phyloP scores from a whole-genome alignment of 2,797 vertebrate species.

The Sciurus vulgaris region DNA sequence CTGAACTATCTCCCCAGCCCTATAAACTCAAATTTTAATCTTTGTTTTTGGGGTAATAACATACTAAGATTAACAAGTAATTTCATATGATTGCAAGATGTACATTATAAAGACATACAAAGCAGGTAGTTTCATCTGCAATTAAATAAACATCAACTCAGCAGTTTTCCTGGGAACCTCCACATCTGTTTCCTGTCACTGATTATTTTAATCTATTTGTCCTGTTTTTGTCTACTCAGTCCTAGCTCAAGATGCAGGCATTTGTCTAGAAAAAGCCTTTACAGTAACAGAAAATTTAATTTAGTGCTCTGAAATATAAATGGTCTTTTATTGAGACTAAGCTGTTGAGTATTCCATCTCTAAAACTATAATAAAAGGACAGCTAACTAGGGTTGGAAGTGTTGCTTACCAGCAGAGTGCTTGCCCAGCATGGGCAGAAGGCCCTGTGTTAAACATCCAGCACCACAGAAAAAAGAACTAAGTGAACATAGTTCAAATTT shows the following conservation, averaged over 20 bases:
- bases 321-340: slow-evolving; percentile 60
- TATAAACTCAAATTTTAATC: slow-evolving; percentile 68
- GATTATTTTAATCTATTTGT: slow-evolving; percentile 72
- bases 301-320: slow-evolving; percentile 69
- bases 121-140: slow-evolving; percentile 54
- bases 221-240: slow-evolving; percentile 66
- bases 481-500: slow-evolving; percentile 55
- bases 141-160: slow-evolving; percentile 73
- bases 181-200: slow-evolving; percentile 75
- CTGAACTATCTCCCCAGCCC: too few relatives aligned
- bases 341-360: slow-evolving; percentile 56
- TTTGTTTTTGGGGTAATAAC: background rate
- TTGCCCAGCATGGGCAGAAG: background rate
- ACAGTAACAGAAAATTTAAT: slow-evolving; percentile 68
- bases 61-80: slow-evolving; percentile 61
- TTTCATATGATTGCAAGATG: slow-evolving; percentile 39
- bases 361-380: slow-evolving; percentile 60
- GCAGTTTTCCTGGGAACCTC: slow-evolving; percentile 68
- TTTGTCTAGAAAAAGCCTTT: slow-evolving; percentile 73
- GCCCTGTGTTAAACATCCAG: background rate
- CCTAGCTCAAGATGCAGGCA: slow-evolving; percentile 68
- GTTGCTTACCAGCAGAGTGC: background rate
- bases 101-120: slow-evolving; percentile 65
- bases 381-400: background rate
- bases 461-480: slow-evolving; percentile 27